Base-by-base conservation (phyloP, 2,888 invertebrate genomes). In the Caenorhabditis sp. region DNA sequence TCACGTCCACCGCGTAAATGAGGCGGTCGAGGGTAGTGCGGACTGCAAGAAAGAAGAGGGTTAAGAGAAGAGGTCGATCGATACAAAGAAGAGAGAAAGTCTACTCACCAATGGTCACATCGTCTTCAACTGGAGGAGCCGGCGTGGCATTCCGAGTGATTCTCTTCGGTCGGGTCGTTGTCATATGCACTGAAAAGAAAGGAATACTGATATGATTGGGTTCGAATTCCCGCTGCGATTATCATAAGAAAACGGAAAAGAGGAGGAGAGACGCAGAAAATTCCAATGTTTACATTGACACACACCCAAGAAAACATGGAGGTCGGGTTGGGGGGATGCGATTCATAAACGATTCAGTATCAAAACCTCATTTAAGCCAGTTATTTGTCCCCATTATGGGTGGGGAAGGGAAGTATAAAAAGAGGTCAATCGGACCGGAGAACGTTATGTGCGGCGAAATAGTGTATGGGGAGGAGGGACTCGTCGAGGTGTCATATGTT, bases 401-500 rank as follows among this genome's bases (percentile, higher is more conserved):
- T n/a, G 35, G 9, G 35, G 6, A 9, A 9, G 35, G 6, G 35
- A 9, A 35, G 11, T 13, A 35, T 35, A 13, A 35, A 35, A 35
- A 9, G 35, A 13, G 46, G 41, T 41, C 41, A 41, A 41, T 41
- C 41, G 41, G 37, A n/a, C 8, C 17, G 13, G 46, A 43, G 46
- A n/a, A 9, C 7, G 24, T n/a, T n/a, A n/a, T n/a, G n/a, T n/a
- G 24, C 4, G 46, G 26, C 24, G 46, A 46, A 26, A 46, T 22
- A 46, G 26, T 46, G 27, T 39, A 32, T 13, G 43, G 32, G 20
- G 24, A 22, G 13, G 15, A 8, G 50, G 45, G 58, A 45, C 43
- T 58, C 58, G 43, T 59, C 59, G 66, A 32, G 48, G 59, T 59
- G 68, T 68, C 68, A 68, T 68, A 68, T 59, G 68, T 50, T 68